Evolutionary conservation across 2,888 invertebrate genomes (phyloP), one percentile per base, ranked within the genome.

Genomic region (Parnassius glacialis): DNA sequence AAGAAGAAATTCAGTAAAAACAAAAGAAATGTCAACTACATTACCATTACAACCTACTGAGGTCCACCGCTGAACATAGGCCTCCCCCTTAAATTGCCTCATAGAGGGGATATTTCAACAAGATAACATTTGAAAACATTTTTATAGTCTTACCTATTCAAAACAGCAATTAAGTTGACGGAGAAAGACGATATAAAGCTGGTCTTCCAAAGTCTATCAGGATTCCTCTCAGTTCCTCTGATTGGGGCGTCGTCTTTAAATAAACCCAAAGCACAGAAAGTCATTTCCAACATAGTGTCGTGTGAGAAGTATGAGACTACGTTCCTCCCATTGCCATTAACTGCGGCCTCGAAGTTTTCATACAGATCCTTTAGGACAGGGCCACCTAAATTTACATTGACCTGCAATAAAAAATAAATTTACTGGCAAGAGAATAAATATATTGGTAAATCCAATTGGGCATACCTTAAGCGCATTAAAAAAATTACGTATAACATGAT

Each of bases 251-350:
- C 78, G 70, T 96, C 96, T 68, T 93, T 92, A 58, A 88, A 93
- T 10, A 95, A 87, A 0, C 93, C 95, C 75, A 97, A 76, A 0
- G 95, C 93, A 0, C 93, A 92, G 66, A 94, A 83, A 2, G 94
- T 84, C 72, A 94, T 93, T 73, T 94, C 93, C 64, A 96, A 71
- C 67, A 93, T 92, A 0, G 93, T 90, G 51, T 95, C 93, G 72
- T 96, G 95, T 0, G 93, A 93, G 76, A 96, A 96, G 72, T 95
- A 94, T 41, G 94, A 94, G 0, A 94, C 85, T 0, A 94, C 92
- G 65, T 92, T 93, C 85, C 81, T 70, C 71, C 84, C 67, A 1
- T 62, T 53, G 3, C 79, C 79, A 11, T 73, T 65, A 44, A 75
- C 68, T 2, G 68, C 72, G 0, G 74, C 74, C 82, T 83, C 81